These are phyloP conservation scores for Tetragonula clypearis DNA, from an alignment of 1,140 invertebrate genomes.

Conservation along the genomic window DNA sequence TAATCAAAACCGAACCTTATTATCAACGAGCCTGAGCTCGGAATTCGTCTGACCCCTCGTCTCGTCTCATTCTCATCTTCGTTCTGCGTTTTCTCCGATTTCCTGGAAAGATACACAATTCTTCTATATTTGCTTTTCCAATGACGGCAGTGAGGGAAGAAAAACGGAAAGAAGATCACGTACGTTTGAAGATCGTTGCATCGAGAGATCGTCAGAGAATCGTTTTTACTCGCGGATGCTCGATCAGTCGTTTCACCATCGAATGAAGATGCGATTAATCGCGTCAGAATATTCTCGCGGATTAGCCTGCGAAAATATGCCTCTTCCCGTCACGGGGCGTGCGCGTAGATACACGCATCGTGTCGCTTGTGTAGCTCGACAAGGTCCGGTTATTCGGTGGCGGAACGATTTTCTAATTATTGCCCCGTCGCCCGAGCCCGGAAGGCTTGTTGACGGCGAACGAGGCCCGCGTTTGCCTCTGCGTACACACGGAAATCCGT, in stretches of 20 bases:
- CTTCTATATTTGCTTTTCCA: background rate
- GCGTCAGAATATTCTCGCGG: conserved; percentile 55
- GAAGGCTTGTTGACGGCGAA: conserved; percentile 56
- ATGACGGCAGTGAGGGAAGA: too few relatives aligned
- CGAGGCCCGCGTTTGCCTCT: conserved; percentile 30
- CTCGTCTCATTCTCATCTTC: background rate
- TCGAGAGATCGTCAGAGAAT: background rate
- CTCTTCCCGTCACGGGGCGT: conserved; percentile 55
- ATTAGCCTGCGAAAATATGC: conserved; percentile 61
- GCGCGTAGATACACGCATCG: conserved; percentile 46
- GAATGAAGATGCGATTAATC: conserved; percentile 43
- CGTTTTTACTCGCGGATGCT: background rate
- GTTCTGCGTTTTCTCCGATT: background rate
- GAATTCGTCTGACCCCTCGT: conserved; percentile 66
- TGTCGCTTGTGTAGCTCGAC: conserved; percentile 53
- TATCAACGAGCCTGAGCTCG: conserved; percentile 75
- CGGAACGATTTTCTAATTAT: conserved; percentile 72
- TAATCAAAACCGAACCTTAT: conserved; percentile 83
- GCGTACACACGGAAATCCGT: conserved; percentile 53
- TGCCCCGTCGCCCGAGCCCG: conserved; percentile 59
- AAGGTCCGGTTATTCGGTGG: conserved; percentile 68
- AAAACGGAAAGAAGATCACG: background rate
- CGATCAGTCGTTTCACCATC: background rate
- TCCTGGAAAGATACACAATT: background rate
- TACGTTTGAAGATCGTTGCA: background rate